These are phyloP conservation scores for Microctenopoma stevenorrisi DNA, from an alignment of 2,797 vertebrate genomes.

Conservation along the genomic window DNA sequence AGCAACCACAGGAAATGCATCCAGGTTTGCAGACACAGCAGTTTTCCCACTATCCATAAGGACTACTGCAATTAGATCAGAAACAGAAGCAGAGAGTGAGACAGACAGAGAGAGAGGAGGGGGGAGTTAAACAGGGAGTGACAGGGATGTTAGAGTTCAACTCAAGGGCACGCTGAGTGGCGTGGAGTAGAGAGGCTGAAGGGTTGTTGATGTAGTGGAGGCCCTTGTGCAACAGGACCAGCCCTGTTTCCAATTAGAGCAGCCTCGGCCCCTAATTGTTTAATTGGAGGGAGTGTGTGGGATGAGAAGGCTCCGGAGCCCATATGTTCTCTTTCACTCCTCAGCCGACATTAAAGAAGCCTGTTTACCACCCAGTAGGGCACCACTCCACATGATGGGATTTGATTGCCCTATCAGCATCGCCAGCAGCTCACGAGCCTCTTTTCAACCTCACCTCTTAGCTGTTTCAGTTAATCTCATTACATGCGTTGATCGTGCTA, in stretches of 20 bases:
- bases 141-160: slow-evolving; percentile 66
- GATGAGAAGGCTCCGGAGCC: slow-evolving; percentile 50
- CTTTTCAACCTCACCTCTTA: not conserved
- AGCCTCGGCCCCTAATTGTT: slow-evolving; percentile 60
- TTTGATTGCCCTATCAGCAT: slow-evolving; percentile 50
- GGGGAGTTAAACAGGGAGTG: slow-evolving; percentile 36
- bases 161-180: slow-evolving; percentile 66
- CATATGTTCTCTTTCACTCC: slow-evolving; percentile 21
- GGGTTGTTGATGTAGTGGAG: slow-evolving; percentile 51
- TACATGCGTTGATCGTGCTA: slow-evolving; percentile 49
- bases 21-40: slow-evolving; percentile 75
- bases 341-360: slow-evolving; percentile 48
- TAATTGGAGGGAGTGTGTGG: slow-evolving; percentile 69
- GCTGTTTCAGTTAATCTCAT: slow-evolving; percentile 34
- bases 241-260: slow-evolving; percentile 58
- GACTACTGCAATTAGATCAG: slow-evolving; percentile 77
- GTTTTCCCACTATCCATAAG: slow-evolving; percentile 68
- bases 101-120: slow-evolving; percentile 13
- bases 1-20: slow-evolving; percentile 57
- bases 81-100: slow-evolving; percentile 54
- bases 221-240: slow-evolving; percentile 36
- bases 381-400: slow-evolving; percentile 32
- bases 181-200: slow-evolving; percentile 30
- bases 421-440: not conserved
- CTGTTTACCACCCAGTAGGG: slow-evolving; percentile 33